Evolutionary conservation across 2,113 vertebrate species (phyloP), one percentile per base, ranked within the genome.

Genomic region (Athene noctua): DNA sequence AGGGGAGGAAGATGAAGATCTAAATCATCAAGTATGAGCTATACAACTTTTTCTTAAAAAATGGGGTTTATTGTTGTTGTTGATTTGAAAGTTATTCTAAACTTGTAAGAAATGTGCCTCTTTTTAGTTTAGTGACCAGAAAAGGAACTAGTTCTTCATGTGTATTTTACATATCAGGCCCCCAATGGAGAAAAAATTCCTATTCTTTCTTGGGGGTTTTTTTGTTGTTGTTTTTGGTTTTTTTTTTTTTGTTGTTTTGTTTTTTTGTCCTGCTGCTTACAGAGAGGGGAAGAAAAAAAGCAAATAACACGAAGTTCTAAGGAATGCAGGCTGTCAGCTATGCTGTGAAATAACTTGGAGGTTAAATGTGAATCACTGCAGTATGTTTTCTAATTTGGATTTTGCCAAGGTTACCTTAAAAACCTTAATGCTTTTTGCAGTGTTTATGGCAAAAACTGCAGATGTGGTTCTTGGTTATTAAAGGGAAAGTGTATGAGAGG

Each of bases 81-180:
- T 97, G 96, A 96, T 96, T 96, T 96, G 93, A 96, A 74, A 96
- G 94, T 96, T 97, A 97, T 93, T 96, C 92, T 92, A 97, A 97
- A 94, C 63, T 91, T 95, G 55, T 77, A 96, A 96, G 90, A 97
- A 95, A 94, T 83, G 67, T 83, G 54, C 74, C 91, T 91, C 62
- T 88, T 92, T 97, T 97, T 66, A 97, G 90, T 92, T 96, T 90
- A 97, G 77, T 92, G 80, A 94, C 88, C 61, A 97, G 95, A 95
- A 97, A 74, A 96, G 62, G 92, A 97, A 94, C 90, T 95, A 13
- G 22, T 71, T 96, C 92, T 90, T 97, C 94, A 38, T 74, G 55
- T 78, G 75, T 90, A 40, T 85, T 80, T 96, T 91, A 85, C 27
- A 13, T 86, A 96, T 84, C 80, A 96, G 88, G 57, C 72, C n/a